Evolutionary conservation across 2,797 vertebrate genomes (phyloP), one percentile per base, ranked within the genome.

Genomic region (Sternarchorhynchus goeldii): DNA sequence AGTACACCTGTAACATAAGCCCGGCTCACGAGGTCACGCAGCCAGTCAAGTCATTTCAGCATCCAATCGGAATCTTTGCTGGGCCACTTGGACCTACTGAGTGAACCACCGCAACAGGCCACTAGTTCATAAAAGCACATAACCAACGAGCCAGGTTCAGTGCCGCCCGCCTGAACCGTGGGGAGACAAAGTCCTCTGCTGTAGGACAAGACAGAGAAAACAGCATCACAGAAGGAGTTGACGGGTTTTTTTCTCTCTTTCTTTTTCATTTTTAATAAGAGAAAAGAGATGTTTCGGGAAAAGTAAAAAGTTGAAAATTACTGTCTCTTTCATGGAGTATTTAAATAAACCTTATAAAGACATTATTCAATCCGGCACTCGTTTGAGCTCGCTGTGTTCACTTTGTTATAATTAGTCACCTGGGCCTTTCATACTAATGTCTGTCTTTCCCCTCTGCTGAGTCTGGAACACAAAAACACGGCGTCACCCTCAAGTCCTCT

Each of bases 291-390:
- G 59, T 60, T 60, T 10, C 5, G 20, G 36, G 20, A 21, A 64
- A 14, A 2, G 17, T 81, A 80, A 81, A 85, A 86, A 85, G 82
- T 85, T 80, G 91, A 88, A 89, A 91, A 91, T 83, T 85, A 80
- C 75, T 79, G 58, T 85, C 90, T 83, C 88, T 92, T 92, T 92
- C 90, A 89, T 91, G 85, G 8, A 17, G 88, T 90, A 89, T 90
- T 88, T 84, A 83, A 87, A 83, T 87, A 90, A 93, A 92, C 89
- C 92, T 91, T 91, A 90, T 91, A 87, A 92, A 87, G 84, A 80
- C 83, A 87, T 88, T 88, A 84, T 80, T 87, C 82, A 78, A 92
- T 92, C 87, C 84, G 91, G 91, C 91, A 91, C 50, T 81, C 69
- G 86, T 86, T 86, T 88, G 79, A 87, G 86, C 83, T 88, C 81